Evolutionary conservation across 2,113 vertebrate genomes (phyloP).

Genomic region (Enhydra lutris): DNA sequence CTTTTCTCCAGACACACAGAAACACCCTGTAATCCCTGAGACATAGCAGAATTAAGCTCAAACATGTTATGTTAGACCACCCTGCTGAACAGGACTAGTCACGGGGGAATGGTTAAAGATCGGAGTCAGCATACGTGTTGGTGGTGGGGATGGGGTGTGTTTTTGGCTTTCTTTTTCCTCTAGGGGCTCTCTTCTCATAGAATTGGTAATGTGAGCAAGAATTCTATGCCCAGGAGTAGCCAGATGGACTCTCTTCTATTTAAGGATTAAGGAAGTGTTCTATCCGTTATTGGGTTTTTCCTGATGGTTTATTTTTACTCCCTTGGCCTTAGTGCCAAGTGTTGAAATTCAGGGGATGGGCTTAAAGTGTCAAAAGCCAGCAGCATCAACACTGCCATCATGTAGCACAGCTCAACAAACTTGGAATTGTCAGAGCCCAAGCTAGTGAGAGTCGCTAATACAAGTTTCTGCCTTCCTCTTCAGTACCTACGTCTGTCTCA

Average conservation of each 20-base stretch:
- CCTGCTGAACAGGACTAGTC: not conserved
- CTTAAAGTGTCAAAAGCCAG: not conserved
- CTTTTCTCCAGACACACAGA: not conserved
- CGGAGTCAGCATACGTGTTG: not conserved
- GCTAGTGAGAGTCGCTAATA: not conserved
- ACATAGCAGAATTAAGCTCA: not conserved
- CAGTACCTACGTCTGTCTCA: not conserved
- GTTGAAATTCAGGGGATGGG: not conserved
- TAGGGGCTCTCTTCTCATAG: not conserved
- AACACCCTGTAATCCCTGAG: not conserved
- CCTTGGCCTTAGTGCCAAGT: not conserved
- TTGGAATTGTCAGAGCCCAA: not conserved
- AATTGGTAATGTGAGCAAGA: not conserved
- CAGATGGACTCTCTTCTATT: not conserved
- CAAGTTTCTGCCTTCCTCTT: not conserved
- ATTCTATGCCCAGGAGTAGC: not conserved
- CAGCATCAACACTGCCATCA: not conserved
- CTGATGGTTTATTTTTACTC: not conserved
- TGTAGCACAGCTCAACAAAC: not conserved
- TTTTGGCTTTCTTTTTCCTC: not conserved
- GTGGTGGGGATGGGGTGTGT: accelerated
- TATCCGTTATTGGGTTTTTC: not conserved
- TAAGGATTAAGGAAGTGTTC: not conserved
- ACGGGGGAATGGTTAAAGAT: not conserved
- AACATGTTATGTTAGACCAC: not conserved